phyloP scores from a whole-genome alignment of 2,113 vertebrate genomes.

The Pedionomus torquatus region DNA sequence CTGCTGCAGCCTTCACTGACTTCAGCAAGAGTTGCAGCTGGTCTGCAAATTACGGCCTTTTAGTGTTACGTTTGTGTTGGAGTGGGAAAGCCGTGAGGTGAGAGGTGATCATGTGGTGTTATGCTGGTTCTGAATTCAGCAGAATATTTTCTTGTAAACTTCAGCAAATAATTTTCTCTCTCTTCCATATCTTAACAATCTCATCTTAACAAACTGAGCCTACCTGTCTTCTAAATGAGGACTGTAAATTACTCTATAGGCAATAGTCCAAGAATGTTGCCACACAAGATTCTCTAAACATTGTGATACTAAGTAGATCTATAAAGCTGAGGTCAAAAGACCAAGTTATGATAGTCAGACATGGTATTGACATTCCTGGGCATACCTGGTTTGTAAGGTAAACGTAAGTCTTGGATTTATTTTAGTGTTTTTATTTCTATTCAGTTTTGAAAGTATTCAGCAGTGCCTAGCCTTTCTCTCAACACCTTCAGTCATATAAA shows the following conservation, averaged over 20 bases:
- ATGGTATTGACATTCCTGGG: background rate
- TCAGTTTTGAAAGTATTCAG: conserved; percentile 1
- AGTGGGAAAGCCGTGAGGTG: background rate
- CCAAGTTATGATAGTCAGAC: background rate
- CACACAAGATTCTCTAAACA: background rate
- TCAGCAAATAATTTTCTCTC: background rate
- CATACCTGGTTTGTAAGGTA: background rate
- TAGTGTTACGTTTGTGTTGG: background rate
- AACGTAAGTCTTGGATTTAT: background rate
- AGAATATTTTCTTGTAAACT: background rate
- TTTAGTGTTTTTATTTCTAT: background rate
- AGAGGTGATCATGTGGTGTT: background rate
- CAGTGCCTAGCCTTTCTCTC: background rate
- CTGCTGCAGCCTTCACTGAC: background rate
- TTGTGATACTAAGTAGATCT: background rate
- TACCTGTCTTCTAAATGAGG: background rate
- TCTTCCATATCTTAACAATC: background rate
- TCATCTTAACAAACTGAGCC: background rate
- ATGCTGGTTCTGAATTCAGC: background rate
- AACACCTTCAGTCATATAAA: background rate
- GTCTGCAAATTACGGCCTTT: background rate
- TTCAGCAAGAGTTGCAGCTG: background rate
- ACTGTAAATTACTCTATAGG: background rate
- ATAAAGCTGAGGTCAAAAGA: background rate
- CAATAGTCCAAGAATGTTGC: background rate